Evolutionary conservation across 1,140 invertebrate species (phyloP).

Genomic region (Muscidifurax raptorellus): DNA sequence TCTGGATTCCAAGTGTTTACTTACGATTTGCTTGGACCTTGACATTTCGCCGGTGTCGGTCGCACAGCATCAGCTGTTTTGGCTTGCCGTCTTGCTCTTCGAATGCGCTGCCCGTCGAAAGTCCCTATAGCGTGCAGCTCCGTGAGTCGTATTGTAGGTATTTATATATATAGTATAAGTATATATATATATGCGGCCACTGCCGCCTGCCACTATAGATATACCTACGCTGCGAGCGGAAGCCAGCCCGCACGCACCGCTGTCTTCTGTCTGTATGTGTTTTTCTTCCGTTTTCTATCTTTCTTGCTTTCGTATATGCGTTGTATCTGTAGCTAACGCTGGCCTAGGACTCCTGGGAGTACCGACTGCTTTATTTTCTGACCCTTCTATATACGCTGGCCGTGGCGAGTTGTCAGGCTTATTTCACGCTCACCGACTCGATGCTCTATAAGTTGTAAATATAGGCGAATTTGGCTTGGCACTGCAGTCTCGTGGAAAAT

Average conservation of each 20-base stretch:
- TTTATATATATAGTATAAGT: not conserved
- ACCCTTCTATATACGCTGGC: not conserved
- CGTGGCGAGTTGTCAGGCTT: not conserved
- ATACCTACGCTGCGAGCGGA: no score
- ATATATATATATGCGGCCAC: not conserved
- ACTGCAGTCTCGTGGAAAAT: no score
- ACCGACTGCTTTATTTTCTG: not conserved
- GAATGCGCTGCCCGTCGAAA: constrained; percentile 56
- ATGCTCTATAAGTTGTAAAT: no score
- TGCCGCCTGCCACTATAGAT: no score
- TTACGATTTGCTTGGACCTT: constrained; percentile 75
- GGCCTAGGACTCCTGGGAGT: no score
- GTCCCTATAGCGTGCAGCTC: constrained; percentile 60
- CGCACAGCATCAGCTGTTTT: constrained; percentile 69
- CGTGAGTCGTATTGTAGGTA: not conserved
- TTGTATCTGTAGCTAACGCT: not conserved
- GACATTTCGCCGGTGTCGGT: constrained; percentile 75
- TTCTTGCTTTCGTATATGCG: not conserved
- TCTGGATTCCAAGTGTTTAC: constrained; percentile 52
- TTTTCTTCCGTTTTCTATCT: not conserved
- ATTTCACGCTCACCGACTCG: not conserved
- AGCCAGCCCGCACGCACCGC: no score
- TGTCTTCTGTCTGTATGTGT: not conserved
- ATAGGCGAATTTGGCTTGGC: no score
- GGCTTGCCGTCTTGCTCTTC: constrained; percentile 57